These are phyloP conservation scores for Helicoverpa armigera DNA, from an alignment of 1,140 invertebrate species.

Conservation along the genomic window DNA sequence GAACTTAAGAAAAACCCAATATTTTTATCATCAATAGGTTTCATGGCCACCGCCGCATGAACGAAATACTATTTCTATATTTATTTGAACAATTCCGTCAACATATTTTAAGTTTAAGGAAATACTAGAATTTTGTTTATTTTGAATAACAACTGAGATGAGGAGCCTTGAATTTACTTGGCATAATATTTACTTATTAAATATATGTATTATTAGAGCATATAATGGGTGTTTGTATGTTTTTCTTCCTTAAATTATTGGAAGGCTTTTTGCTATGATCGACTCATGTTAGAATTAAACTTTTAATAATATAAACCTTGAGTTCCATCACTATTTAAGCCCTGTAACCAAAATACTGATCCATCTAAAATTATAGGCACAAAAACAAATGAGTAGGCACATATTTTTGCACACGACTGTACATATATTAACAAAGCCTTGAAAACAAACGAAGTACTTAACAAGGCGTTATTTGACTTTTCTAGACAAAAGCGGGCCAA, in stretches of 20 bases:
- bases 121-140: constrained; percentile 1
- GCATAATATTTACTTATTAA: background rate
- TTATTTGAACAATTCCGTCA: background rate
- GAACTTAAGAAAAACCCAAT: too few species aligned
- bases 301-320: too few species aligned
- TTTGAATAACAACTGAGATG: background rate
- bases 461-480: background rate
- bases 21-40: too few species aligned
- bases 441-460: background rate
- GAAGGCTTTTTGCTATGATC: background rate
- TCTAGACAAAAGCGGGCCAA: background rate
- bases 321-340: too few species aligned
- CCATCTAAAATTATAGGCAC: background rate
- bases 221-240: background rate
- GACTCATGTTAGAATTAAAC: too few species aligned
- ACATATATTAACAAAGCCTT: background rate
- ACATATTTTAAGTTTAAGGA: constrained; percentile 12
- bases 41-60: background rate
- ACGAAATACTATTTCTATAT: background rate
- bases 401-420: too few species aligned
- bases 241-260: constrained; percentile 1
- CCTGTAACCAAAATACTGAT: background rate
- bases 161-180: background rate
- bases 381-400: background rate
- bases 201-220: background rate